A percentile compares a stretch with the other conserved stretches of the same genome.
phyloP scores from a whole-genome alignment of 2,888 invertebrate genomes.

The Agrypnus murinus region DNA sequence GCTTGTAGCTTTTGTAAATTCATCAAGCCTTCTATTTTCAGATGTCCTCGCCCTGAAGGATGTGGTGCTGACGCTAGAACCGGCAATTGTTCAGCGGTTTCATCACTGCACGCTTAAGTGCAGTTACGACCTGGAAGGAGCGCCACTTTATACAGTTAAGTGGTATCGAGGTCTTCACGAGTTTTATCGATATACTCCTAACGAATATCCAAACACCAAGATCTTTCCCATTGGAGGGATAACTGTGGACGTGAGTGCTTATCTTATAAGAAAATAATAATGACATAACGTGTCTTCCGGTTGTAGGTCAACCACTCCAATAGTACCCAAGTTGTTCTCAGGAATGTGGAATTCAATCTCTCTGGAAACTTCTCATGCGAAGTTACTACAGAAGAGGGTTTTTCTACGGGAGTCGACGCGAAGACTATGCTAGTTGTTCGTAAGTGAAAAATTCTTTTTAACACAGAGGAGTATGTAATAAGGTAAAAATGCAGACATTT shows the following conservation, averaged over 20 bases:
- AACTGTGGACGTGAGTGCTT: constrained; percentile 85
- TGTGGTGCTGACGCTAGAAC: constrained; percentile 82
- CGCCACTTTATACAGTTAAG: constrained; percentile 87
- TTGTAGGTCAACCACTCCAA: constrained; percentile 83
- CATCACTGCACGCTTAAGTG: constrained; percentile 82
- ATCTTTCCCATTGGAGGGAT: constrained; percentile 84
- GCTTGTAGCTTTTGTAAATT: constrained; percentile 14
- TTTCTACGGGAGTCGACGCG: constrained; percentile 80
- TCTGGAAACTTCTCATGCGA: constrained; percentile 89
- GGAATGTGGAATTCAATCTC: constrained; percentile 80
- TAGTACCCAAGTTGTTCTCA: constrained; percentile 83
- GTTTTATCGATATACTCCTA: constrained; percentile 88
- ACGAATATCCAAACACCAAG: constrained; percentile 81
- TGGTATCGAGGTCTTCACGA: constrained; percentile 90
- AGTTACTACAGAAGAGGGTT: constrained; percentile 84
- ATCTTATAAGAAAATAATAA: constrained; percentile 38
- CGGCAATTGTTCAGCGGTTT: constrained; percentile 81
- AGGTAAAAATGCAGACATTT: no score
- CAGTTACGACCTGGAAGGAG: constrained; percentile 84
- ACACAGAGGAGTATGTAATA: no score
- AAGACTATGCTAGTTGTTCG: constrained; percentile 85
- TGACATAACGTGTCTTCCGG: constrained; percentile 41
- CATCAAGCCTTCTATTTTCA: constrained; percentile 57
- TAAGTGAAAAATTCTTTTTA: constrained; percentile 71
- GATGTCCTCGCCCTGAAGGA: constrained; percentile 81